Conservation (phyloP, 2,113 vertebrate species). For the Plestiodon gilberti region DNA sequence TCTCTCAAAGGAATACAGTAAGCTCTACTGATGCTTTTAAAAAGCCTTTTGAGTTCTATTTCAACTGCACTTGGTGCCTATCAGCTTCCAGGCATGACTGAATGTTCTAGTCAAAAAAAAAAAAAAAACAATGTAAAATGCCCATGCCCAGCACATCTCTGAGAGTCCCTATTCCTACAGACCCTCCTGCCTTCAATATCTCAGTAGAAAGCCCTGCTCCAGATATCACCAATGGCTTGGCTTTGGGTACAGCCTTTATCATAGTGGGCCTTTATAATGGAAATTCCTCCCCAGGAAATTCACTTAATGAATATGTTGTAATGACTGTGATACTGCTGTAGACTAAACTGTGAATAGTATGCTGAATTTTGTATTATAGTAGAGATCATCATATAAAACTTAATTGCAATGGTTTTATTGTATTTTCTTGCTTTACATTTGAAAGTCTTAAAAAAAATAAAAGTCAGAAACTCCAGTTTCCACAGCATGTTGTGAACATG, state of each 20-base stretch:
- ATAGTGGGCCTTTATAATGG: neutral
- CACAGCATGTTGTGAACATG: too few species aligned
- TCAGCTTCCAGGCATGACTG: neutral
- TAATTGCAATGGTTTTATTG: too few species aligned
- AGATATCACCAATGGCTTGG: neutral
- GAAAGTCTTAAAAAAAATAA: too few species aligned
- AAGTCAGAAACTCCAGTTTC: too few species aligned
- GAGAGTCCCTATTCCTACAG: neutral
- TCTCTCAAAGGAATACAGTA: constrained; percentile 4
- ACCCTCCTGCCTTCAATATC: neutral
- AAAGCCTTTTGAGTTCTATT: neutral
- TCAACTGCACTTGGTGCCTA: neutral
- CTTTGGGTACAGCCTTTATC: neutral
- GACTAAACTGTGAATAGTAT: too few species aligned
- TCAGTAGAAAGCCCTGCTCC: neutral
- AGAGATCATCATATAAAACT: too few species aligned
- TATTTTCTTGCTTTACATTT: too few species aligned
- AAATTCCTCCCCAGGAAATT: neutral
- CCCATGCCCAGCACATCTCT: neutral
- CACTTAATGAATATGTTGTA: neutral
- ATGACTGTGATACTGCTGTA: too few species aligned
- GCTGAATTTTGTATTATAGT: too few species aligned
- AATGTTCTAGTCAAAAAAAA: neutral
- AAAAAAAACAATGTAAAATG: neutral
- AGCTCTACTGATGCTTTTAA: constrained; percentile 28